These are phyloP conservation scores for Allygus modestus DNA, from an alignment of 2,888 invertebrate genomes.

Conservation along the genomic window DNA sequence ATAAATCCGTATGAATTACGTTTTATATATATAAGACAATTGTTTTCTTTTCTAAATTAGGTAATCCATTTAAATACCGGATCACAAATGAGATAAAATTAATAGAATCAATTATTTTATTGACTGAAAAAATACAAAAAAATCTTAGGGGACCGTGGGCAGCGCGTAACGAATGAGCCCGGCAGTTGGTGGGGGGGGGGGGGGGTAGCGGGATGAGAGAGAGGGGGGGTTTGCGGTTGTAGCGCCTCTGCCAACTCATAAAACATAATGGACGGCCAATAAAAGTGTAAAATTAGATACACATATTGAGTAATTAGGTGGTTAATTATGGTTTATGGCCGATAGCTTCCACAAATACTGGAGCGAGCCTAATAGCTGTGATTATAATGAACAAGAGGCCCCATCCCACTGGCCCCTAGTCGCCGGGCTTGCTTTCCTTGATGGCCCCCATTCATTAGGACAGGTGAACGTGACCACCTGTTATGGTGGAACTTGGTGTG, in stretches of 20 bases:
- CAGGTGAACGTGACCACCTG: too few species aligned
- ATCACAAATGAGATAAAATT: too few species aligned
- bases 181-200: neutral
- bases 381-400: conserved; percentile 29
- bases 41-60: too few species aligned
- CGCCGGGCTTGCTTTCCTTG: too few species aligned
- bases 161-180: neutral
- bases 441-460: too few species aligned
- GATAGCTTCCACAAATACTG: conserved; percentile 30
- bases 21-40: too few species aligned
- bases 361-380: conserved; percentile 14
- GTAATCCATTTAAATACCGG: too few species aligned
- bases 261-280: conserved; percentile 52
- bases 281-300: conserved; percentile 54
- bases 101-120: too few species aligned
- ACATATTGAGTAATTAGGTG: conserved; percentile 57
- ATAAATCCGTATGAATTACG: too few species aligned
- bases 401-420: neutral
- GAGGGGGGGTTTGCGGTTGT: conserved; percentile 18
- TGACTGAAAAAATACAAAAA: too few species aligned
- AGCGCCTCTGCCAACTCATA: conserved; percentile 38
- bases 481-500: too few species aligned
- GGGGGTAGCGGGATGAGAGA: neutral
- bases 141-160: neutral
- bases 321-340: conserved; percentile 53